A percentile compares a stretch with the other conserved stretches of the same genome.
Conservation (phyloP, 2,797 vertebrate species). For the Chloroceryle amazona region DNA sequence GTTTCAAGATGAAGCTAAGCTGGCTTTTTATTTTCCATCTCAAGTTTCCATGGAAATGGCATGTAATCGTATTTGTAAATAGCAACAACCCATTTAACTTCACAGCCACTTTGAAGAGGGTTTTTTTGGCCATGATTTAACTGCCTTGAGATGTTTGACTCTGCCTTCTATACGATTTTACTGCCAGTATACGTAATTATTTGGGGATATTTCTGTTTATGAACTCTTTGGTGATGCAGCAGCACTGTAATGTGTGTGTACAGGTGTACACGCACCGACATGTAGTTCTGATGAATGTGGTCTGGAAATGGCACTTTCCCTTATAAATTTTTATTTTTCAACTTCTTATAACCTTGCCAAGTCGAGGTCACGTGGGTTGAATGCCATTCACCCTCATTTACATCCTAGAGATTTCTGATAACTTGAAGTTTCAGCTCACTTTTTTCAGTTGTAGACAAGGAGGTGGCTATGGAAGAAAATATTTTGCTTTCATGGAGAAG, state of each 20-base stretch:
- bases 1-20: constrained; percentile 34
- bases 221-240: background rate
- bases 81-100: constrained; percentile 47
- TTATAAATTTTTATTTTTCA: background rate
- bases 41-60: constrained; percentile 35
- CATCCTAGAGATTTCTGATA: background rate
- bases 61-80: constrained; percentile 59
- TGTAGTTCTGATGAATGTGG: background rate
- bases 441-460: background rate
- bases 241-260: background rate
- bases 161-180: background rate
- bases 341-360: background rate
- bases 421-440: background rate
- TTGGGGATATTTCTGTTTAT: background rate
- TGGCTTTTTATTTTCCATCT: constrained; percentile 24
- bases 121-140: background rate
- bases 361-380: background rate
- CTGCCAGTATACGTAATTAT: background rate
- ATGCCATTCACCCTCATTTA: background rate
- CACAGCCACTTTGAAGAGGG: background rate
- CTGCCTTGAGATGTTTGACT: background rate
- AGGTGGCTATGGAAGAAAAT: background rate
- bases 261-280: background rate
- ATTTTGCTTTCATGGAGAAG: background rate
- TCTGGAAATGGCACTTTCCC: background rate